A percentile compares a stretch with the other conserved stretches of the same genome.
Evolutionary conservation across 2,888 invertebrate genomes (phyloP).

Genomic region (Cremastinae sp.): DNA sequence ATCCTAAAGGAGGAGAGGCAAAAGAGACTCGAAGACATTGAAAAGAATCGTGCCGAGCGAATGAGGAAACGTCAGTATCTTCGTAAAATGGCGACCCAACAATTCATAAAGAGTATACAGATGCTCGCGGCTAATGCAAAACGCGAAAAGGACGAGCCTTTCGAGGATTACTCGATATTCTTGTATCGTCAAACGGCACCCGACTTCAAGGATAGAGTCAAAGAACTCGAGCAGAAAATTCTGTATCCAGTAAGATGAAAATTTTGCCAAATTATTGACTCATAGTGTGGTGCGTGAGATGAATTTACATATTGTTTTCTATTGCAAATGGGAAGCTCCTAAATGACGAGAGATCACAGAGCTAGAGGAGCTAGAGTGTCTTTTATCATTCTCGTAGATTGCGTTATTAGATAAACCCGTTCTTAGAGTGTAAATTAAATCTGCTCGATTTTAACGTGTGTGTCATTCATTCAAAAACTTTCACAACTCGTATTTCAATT

Average conservation of each 20-base stretch:
- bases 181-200: constrained; percentile 93
- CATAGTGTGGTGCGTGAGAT: constrained; percentile 59
- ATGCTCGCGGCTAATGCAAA: constrained; percentile 91
- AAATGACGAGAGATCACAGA: neutral
- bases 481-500: neutral
- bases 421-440: constrained; percentile 34
- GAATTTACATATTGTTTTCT: constrained; percentile 1
- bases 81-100: constrained; percentile 89
- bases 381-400: constrained; percentile 50
- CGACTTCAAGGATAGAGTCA: constrained; percentile 91
- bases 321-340: too few species aligned
- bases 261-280: constrained; percentile 46
- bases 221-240: constrained; percentile 89
- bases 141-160: constrained; percentile 84
- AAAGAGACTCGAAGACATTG: constrained; percentile 88
- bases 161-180: constrained; percentile 92
- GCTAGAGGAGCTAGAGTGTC: constrained; percentile 41
- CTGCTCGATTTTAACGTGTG: constrained; percentile 59
- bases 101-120: constrained; percentile 92
- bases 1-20: constrained; percentile 86
- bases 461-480: constrained; percentile 26
- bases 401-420: constrained; percentile 31
- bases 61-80: constrained; percentile 85
- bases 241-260: constrained; percentile 86
- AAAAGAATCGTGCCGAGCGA: constrained; percentile 85